These are phyloP conservation scores for Pseudochromis fuscus DNA, from an alignment of 2,797 vertebrate genomes.

Conservation along the genomic window DNA sequence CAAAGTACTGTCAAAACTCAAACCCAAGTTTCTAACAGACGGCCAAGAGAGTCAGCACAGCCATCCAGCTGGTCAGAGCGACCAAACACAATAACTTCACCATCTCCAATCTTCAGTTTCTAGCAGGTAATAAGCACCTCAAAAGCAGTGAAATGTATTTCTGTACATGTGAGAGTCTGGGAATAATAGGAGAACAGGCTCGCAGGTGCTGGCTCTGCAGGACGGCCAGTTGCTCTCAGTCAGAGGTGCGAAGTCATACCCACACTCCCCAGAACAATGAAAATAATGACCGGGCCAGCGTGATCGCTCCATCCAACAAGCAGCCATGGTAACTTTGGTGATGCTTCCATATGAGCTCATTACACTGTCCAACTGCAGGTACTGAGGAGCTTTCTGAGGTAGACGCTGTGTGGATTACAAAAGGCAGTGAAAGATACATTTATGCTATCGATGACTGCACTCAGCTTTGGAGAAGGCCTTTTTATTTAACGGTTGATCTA, in stretches of 20 bases:
- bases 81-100: too few relatives aligned
- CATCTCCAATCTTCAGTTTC: background rate
- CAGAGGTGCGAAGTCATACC: constrained; percentile 54
- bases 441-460: background rate
- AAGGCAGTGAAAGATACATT: constrained; percentile 6
- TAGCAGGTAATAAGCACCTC: background rate
- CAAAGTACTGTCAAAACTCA: too few relatives aligned
- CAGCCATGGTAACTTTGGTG: constrained; percentile 5
- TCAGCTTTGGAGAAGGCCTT: constrained; percentile 6
- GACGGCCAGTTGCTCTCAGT: constrained; percentile 42
- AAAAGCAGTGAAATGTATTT: constrained; percentile 20
- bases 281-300: background rate
- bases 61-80: too few relatives aligned
- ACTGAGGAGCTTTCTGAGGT: background rate
- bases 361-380: constrained; percentile 10
- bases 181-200: constrained; percentile 39
- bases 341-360: constrained; percentile 11
- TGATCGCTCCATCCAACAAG: background rate
- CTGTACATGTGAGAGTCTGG: constrained; percentile 25
- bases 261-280: constrained; percentile 21
- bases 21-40: too few relatives aligned
- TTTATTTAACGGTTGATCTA: too few relatives aligned
- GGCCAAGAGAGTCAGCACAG: too few relatives aligned
- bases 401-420: constrained; percentile 19
- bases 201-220: constrained; percentile 58